Evolutionary conservation across 2,797 vertebrate species (phyloP).

Genomic region (Emydoidea blandingii): DNA sequence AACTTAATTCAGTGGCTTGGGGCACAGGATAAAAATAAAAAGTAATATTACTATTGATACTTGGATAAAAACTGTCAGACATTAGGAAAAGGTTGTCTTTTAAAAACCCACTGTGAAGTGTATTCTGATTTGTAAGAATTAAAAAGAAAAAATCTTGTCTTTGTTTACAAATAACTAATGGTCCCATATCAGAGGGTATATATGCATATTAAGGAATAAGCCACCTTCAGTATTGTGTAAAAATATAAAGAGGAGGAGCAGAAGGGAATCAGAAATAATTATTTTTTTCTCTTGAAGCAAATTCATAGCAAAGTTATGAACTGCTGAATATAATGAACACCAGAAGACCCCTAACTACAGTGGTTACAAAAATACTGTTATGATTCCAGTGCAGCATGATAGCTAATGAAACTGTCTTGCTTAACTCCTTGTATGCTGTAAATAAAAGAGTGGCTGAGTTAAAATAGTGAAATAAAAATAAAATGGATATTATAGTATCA

Average conservation of each 20-base stretch:
- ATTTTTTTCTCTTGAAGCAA: rapidly evolving
- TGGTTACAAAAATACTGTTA: not conserved
- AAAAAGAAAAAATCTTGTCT: not conserved
- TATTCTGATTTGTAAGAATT: not conserved
- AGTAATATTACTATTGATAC: not conserved
- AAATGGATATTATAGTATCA: not conserved
- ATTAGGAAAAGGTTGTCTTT: not conserved
- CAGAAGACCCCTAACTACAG: not conserved
- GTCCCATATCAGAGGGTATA: rapidly evolving
- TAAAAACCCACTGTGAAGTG: not conserved
- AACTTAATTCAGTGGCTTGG: not conserved
- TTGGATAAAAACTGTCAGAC: not conserved
- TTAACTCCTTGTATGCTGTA: not conserved
- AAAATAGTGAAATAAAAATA: not conserved
- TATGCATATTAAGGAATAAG: not conserved
- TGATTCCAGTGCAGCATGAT: not conserved
- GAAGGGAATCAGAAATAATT: not conserved
- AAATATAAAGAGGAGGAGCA: not conserved
- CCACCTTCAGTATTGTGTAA: not conserved
- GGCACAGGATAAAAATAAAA: not conserved
- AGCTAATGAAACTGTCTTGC: not conserved
- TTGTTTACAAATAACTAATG: not conserved
- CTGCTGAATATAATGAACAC: not conserved
- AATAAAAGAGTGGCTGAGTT: rapidly evolving
- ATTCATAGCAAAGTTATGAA: not conserved